phyloP scores from a whole-genome alignment of 2,888 invertebrate species.

The Dioctria rufipes region DNA sequence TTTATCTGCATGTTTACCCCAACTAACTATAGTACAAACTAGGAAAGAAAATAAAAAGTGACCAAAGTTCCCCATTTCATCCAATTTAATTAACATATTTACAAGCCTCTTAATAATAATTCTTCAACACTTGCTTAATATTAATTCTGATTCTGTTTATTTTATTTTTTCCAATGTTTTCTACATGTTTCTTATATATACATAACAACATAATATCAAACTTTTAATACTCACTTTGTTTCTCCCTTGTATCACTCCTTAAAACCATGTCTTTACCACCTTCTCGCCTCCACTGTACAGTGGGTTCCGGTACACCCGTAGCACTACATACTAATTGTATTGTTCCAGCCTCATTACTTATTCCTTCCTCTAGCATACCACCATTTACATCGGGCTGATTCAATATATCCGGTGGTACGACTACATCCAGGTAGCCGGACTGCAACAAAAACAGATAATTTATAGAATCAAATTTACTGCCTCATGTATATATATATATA shows the following conservation, averaged over 20 bases:
- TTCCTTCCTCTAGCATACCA: slow-evolving; percentile 76
- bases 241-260: slow-evolving; percentile 81
- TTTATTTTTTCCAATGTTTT: too few species aligned
- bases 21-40: too few species aligned
- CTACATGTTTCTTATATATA: neutral
- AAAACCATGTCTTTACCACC: slow-evolving; percentile 83
- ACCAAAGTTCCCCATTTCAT: too few species aligned
- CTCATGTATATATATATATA: too few species aligned
- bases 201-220: too few species aligned
- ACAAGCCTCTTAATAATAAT: too few species aligned
- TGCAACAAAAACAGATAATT: slow-evolving; percentile 67
- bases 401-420: slow-evolving; percentile 89
- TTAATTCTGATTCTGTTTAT: too few species aligned
- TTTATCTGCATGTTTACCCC: too few species aligned
- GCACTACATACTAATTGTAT: slow-evolving; percentile 84
- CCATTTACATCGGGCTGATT: slow-evolving; percentile 72
- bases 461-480: too few species aligned
- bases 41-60: too few species aligned
- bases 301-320: slow-evolving; percentile 86
- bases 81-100: too few species aligned
- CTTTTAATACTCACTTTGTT: slow-evolving; percentile 76
- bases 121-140: too few species aligned
- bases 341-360: slow-evolving; percentile 85
- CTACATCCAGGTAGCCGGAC: slow-evolving; percentile 90
- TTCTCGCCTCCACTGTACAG: slow-evolving; percentile 83